Percentiles rank a stretch among this genome's conserved stretches.
These are phyloP conservation scores for Vanessa cardui DNA, from an alignment of 2,888 invertebrate genomes.

Conservation along the genomic window DNA sequence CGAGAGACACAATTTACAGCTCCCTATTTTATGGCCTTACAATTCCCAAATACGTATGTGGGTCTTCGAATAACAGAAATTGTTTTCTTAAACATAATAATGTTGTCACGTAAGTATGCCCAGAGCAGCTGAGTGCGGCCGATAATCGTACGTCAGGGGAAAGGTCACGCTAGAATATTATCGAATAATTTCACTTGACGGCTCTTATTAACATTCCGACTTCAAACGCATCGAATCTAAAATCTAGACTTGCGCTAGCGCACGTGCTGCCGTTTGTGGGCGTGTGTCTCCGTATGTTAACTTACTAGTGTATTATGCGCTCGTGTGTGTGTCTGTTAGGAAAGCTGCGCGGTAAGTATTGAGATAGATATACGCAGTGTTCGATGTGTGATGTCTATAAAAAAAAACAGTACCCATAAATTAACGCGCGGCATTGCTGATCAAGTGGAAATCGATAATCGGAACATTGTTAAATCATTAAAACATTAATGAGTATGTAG, in stretches of 20 bases:
- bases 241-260: constrained; percentile 46
- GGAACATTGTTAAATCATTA: no score
- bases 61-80: constrained; percentile 9
- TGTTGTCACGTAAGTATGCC: constrained; percentile 2
- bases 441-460: neutral
- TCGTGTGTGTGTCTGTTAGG: neutral
- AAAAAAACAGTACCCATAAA: neutral
- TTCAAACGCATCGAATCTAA: constrained; percentile 35
- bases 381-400: neutral
- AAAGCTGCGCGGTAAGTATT: neutral
- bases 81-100: constrained; percentile 8
- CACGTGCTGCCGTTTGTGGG: constrained; percentile 25
- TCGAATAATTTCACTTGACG: constrained; percentile 25
- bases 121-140: constrained; percentile 17
- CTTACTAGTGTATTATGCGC: neutral
- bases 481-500: no score
- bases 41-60: constrained; percentile 4
- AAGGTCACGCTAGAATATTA: constrained; percentile 20
- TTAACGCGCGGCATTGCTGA: neutral
- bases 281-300: no score
- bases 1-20: neutral
- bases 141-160: constrained; percentile 23
- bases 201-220: constrained; percentile 38
- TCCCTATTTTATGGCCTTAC: neutral
- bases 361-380: neutral